Base-by-base conservation (phyloP, 2,888 invertebrate species). In the Bugulina stolonifera region DNA sequence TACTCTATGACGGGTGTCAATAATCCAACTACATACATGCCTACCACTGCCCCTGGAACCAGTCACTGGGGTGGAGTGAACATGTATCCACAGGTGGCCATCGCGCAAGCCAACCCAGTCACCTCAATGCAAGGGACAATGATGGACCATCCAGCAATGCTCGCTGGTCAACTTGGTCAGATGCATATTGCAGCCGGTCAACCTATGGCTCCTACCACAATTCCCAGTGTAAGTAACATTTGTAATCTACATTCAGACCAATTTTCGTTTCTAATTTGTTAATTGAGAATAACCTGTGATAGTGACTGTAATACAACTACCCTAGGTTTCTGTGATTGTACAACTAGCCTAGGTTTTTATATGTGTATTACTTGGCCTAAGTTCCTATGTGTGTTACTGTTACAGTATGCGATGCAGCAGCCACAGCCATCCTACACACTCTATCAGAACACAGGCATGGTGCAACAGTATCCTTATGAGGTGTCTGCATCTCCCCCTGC, bases 131-230 rank as follows among this genome's bases (percentile, higher is more conserved):
- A 57, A n/a, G 25, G 57, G 14, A 57, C 18, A 22, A 57, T 57
- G n/a, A 57, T 57, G 14, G 57, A 57, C 23, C 57, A 22, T 57
- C 10, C 52, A 22, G 25, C 57, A 22, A n/a, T 57, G 57, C 25
- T 57, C n/a, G 57, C 57, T 57, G 14, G n/a, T n/a, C 57, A 57
- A 25, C 57, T 57, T n/a, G 57, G 57, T 25, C 57, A 57, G 57
- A 57, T 57, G 57, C 57, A 57, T 10, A 57, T 57, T 25, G 57
- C 57, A 57, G n/a, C 57, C 25, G 57, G n/a, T n/a, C n/a, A 5
- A 18, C 57, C 10, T 3, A 57, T n/a, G n/a, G n/a, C n/a, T n/a
- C n/a, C n/a, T n/a, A n/a, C n/a, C n/a, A n/a, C n/a, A n/a, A n/a
- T n/a, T n/a, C n/a, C n/a, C n/a, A n/a, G n/a, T n/a, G n/a, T n/a